phyloP scores from a whole-genome alignment of 1,140 invertebrate genomes.

The Drosophila triauraria region DNA sequence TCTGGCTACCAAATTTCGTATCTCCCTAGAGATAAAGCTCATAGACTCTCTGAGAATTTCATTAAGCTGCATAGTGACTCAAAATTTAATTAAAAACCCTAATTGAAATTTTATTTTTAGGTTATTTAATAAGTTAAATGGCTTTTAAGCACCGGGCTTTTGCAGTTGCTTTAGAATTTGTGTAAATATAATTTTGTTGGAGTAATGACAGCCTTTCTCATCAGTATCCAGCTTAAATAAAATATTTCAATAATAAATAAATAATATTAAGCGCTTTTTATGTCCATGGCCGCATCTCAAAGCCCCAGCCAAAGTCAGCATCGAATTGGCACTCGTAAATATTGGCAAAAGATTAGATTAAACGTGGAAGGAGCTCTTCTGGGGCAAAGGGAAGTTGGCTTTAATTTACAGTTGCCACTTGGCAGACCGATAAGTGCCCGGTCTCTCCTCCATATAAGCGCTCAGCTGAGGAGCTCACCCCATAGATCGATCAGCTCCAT shows the following conservation, averaged over 20 bases:
- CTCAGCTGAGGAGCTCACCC: background rate
- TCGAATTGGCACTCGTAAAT: constrained; percentile 22
- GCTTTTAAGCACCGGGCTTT: no score
- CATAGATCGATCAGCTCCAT: background rate
- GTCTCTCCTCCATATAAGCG: constrained; percentile 9
- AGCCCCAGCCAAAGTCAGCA: background rate
- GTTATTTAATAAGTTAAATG: background rate
- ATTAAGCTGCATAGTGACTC: background rate
- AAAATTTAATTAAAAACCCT: background rate
- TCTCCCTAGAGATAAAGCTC: background rate
- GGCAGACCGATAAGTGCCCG: background rate
- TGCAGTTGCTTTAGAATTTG: no score
- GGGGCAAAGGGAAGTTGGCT: no score
- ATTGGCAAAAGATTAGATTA: constrained; percentile 22
- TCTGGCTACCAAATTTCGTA: background rate
- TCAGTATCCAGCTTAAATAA: background rate
- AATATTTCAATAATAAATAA: background rate
- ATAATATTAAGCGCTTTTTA: no score
- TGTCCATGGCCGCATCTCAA: background rate
- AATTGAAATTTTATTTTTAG: background rate
- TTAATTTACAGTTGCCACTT: constrained; percentile 28
- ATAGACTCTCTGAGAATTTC: background rate
- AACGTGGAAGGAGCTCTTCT: background rate
- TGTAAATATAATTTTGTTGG: no score
- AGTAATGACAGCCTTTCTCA: no score